Evolutionary conservation across 2,888 invertebrate genomes (phyloP), one percentile per base, ranked within the genome.

Genomic region (Philereme transversata): DNA sequence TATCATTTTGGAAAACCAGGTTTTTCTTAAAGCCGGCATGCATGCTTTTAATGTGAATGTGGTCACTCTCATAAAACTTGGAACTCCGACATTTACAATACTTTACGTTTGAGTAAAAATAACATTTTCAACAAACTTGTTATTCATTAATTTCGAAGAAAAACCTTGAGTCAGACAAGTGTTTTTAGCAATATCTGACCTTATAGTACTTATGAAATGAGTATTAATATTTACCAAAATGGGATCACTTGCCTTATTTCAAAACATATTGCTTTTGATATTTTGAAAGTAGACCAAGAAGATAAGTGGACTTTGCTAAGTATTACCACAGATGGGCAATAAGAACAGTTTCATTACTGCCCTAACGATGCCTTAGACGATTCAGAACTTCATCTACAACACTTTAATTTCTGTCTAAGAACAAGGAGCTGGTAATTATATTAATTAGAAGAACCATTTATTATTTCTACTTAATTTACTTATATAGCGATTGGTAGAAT

Each of bases 21-120:
- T 22, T 22, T n/a, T 22, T 22, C 22, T 22, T 3, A 22, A 22
- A 22, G 22, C 22, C 22, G 22, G 22, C 1, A 3, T 8, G 40
- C 40, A 6, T 10, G 10, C 33, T n/a, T 57, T 40, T 33, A 7
- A n/a, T 57, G 33, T 57, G 8, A 51, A 46, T 34, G 57, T 51
- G 60, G 48, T 51, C 64, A 65, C 60, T 55, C 65, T 65, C 67
- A 57, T 64, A 62, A 63, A 65, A 38, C 40, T 54, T 62, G 49
- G 49, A 58, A 50, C 51, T 51, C 48, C 71, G 76, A 68, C 70
- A 64, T 71, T 74, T 73, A 68, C 65, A 70, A 33, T 44, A 48
- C 38, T 35, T 52, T 45, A 51, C 54, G 9, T 11, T 51, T 46
- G 11, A 57, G 55, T 54, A 61, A 60, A 63, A 60, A 50, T 57